phyloP scores from a whole-genome alignment of 2,797 vertebrate species.

The Melanotaenia maccullochi region DNA sequence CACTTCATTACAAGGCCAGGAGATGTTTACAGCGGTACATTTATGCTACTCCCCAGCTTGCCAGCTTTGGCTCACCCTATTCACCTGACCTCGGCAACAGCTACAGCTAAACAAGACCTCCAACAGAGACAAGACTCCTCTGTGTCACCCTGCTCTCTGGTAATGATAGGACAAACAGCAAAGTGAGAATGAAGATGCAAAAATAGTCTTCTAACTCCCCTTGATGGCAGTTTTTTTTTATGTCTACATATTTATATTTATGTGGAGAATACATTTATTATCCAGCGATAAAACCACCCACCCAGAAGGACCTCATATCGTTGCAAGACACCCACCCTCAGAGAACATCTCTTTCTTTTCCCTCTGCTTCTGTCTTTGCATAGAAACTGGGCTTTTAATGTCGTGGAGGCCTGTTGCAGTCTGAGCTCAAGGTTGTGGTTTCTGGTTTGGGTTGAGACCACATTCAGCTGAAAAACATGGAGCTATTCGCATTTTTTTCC shows the following conservation, averaged over 20 bases:
- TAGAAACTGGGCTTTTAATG: conserved; percentile 76
- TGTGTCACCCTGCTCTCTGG: conserved; percentile 32
- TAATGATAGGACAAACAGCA: conserved; percentile 26
- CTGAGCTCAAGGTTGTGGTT: conserved; percentile 86
- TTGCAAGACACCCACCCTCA: conserved; percentile 61
- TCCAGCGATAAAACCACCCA: conserved; percentile 33
- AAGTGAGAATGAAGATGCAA: conserved; percentile 1
- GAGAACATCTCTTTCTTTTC: conserved; percentile 31
- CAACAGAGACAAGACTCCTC: conserved; percentile 77
- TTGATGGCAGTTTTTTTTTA: neutral
- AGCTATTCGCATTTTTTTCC: conserved; percentile 77
- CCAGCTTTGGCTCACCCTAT: conserved; percentile 71
- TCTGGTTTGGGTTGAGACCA: conserved; percentile 77
- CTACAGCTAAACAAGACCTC: conserved; percentile 88
- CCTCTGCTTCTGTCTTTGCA: conserved; percentile 57
- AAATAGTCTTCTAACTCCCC: neutral
- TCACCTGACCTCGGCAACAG: conserved; percentile 71
- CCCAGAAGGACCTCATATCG: conserved; percentile 48
- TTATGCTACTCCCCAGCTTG: conserved; percentile 86
- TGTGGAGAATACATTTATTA: conserved; percentile 23
- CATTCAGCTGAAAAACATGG: conserved; percentile 82
- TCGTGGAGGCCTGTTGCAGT: conserved; percentile 74
- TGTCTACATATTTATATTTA: conserved; percentile 24
- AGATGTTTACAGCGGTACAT: conserved; percentile 89
- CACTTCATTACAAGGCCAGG: conserved; percentile 83